Evolutionary conservation across 2,888 invertebrate species (phyloP), one percentile per base, ranked within the genome.

Genomic region (Polyommatus iphigenia): DNA sequence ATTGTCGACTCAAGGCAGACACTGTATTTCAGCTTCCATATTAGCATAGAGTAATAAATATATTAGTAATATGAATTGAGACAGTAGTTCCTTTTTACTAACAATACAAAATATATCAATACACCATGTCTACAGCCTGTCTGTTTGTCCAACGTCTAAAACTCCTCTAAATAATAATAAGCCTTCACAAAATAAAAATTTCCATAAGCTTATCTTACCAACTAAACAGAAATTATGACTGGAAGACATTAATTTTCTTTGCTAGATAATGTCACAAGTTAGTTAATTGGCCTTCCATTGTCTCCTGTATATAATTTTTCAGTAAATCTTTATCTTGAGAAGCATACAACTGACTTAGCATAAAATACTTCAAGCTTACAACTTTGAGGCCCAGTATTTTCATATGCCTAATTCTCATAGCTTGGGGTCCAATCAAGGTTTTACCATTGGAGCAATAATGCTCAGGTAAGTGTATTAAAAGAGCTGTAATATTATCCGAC

Each of bases 381-480:
- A 96, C 95, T 84, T 94, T 95, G 81, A 96, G 93, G 3, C 96
- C 97, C 73, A 96, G 87, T 82, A 95, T 91, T 83, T 93, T 92
- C 15, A 97, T 89, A 85, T 96, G 96, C 79, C 95, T 93, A 79
- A 93, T 94, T 81, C 95, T 95, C 95, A 96, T 95, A 3, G 92
- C 87, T 86, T 96, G 96, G 36, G 95, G 94, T 0, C 96, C 97
- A 81, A 95, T 91, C 32, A 97, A 86, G 77, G 92, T 88, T 72
- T 89, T 87, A 71, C 93, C 94, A 79, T 95, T 93, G 71, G 94
- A 92, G 85, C 96, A 96, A 86, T 95, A 96, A 86, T 96, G 95
- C 81, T 96, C 96, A 1, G 96, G 96, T 78, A 96, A 88, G 85
- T 96, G 94, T 78, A 96, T 94, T 77, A 96, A 86, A 59, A 96